Base-by-base conservation (phyloP, 2,888 invertebrate genomes). In the Meta bourneti region DNA sequence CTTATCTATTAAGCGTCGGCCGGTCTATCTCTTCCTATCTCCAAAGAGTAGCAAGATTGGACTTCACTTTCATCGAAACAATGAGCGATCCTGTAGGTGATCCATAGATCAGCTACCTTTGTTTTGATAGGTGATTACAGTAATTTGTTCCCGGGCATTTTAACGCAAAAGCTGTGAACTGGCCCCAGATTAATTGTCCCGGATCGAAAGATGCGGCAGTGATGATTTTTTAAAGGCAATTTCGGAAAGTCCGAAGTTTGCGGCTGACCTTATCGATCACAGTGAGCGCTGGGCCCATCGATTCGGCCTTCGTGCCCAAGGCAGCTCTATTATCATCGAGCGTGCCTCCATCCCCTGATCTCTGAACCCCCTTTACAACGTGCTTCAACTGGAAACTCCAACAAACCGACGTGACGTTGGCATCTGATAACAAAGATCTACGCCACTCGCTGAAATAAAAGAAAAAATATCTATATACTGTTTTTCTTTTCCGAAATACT, bases 251-350 rank as follows among this genome's bases (percentile, higher is more conserved):
- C 77, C 69, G 75, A 75, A 51, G 48, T 72, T 80, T 34, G 72
- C 19, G 34, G 34, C 89, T 86, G 88, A 92, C 80, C 83, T 87
- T 87, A 91, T 91, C 87, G 88, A 89, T 85, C 89, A 52, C 51
- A 83, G 34, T 52, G 77, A 90, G 85, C 61, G 77, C 86, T 82
- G 85, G 87, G 90, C 75, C 82, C 78, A 87, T 91, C 54, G 77
- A 87, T 91, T 82, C 61, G 20, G 74, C 13, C 81, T 91, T 86
- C 91, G 91, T 91, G 91, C 87, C 87, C 54, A 87, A 87, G 87
- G 91, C 91, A 82, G 86, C 91, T 91, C 91, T 87, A 91, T 91
- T 91, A 91, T 91, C 91, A 61, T 77, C 71, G 91, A 77, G 91
- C 91, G 91, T 91, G 91, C 91, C 71, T 91, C n/a, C 71, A 87